Conservation (phyloP, 2,797 vertebrate genomes). For the Phalanger gymnotis region DNA sequence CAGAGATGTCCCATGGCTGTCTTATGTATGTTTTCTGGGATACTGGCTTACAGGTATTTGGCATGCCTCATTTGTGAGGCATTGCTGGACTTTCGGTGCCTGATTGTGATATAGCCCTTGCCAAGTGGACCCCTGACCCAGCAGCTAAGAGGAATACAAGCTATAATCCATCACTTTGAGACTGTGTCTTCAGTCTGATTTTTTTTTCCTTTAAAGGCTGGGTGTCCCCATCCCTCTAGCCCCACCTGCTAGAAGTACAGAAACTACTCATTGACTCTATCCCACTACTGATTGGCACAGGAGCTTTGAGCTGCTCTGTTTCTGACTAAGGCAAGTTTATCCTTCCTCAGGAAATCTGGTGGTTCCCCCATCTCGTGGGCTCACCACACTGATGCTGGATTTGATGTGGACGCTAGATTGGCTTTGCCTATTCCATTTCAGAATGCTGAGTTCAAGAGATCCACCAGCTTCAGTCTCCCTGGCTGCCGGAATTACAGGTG, state of each 20-base stretch:
- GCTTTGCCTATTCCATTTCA: not conserved
- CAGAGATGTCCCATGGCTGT: not conserved
- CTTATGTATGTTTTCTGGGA: not conserved
- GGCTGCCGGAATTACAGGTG: not conserved
- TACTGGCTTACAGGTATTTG: not conserved
- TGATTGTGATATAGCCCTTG: not conserved
- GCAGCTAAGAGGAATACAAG: not conserved
- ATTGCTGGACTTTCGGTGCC: not conserved
- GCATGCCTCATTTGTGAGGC: not conserved
- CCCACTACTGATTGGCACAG: not conserved
- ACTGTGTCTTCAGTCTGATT: not conserved
- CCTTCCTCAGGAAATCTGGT: not conserved
- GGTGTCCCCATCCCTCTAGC: not conserved
- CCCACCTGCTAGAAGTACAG: not conserved
- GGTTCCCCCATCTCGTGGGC: not conserved
- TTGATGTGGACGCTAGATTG: not conserved
- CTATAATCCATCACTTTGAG: not conserved
- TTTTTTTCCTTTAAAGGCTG: not conserved
- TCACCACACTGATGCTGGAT: not conserved
- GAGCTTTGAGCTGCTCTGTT: not conserved
- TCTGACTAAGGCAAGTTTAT: not conserved
- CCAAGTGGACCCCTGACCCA: not conserved
- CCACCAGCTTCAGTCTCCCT: not conserved
- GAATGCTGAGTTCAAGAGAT: not conserved
- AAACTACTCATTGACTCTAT: not conserved